Base-by-base conservation (phyloP, 2,113 vertebrate genomes). In the Hypomesus transpacificus region DNA sequence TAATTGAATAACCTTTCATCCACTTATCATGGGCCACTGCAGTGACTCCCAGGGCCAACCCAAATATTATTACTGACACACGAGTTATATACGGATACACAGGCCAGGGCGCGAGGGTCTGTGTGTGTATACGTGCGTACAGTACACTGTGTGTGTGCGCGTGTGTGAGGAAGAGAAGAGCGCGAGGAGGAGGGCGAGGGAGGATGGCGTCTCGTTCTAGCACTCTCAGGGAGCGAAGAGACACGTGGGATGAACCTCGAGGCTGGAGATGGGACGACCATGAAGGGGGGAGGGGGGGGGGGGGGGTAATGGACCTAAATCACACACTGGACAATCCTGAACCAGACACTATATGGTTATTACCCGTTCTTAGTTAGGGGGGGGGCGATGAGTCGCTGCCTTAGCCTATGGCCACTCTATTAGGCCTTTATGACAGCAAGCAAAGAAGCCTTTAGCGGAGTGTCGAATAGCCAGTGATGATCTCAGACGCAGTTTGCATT, bases 31-130 rank as follows among this genome's bases (percentile, higher is more conserved):
- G 28, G 69, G 57, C 60, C 11, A 59, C 60, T 53, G 59, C 24
- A 14, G 60, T 57, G 61, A n/a, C 70, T 51, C 13, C 18, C 26
- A 5, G 53, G 61, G 52, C 70, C 60, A 60, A 39, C 52, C 58
- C 60, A 74, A 78, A 78, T 72, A 70, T 70, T 74, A 74, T 66
- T 76, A 74, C 53, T 60, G 65, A 66, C 67, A 70, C 71, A 74
- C 51, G 69, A 26, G 28, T 58, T 57, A 74, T 56, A 66, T 22
- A 52, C 51, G 31, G 60, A 54, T 61, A 54, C 54, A 31, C 60
- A 60, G 31, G 24, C 18, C n/a, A 66, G 21, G 14, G 46, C 51
- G 13, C 22, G 22, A 13, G 59, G 39, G 70, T 26, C 13, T 17
- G 14, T 14, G 59, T 20, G 70, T 26, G 52, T 53, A 18, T 14